phyloP scores from a whole-genome alignment of 2,888 invertebrate species.

The Arenicola marina region DNA sequence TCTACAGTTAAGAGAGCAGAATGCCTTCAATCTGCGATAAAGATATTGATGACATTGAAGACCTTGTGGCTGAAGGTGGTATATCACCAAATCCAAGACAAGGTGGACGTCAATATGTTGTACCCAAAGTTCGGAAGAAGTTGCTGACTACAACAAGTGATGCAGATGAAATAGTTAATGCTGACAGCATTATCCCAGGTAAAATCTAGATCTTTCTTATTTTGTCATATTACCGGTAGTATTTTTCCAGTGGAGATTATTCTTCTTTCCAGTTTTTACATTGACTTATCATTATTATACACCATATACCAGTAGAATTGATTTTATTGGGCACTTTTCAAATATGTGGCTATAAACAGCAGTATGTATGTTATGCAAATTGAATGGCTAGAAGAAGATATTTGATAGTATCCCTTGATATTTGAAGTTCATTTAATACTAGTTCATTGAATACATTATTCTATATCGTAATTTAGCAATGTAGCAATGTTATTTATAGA shows the following conservation, averaged over 20 bases:
- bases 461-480: too few relatives aligned
- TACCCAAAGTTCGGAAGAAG: conserved; percentile 20
- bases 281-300: too few relatives aligned
- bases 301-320: too few relatives aligned
- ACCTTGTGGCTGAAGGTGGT: conserved; percentile 8
- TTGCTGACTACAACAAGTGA: neutral
- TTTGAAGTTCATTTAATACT: neutral
- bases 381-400: neutral
- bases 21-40: neutral
- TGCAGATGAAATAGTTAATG: conserved; percentile 8
- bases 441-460: neutral
- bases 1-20: too few relatives aligned
- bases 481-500: too few relatives aligned
- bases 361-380: neutral
- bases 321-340: too few relatives aligned
- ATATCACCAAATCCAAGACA: neutral
- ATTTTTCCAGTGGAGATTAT: neutral
- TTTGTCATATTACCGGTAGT: neutral
- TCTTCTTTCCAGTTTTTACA: neutral
- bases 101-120: conserved; percentile 13
- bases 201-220: neutral
- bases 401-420: neutral
- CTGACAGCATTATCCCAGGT: conserved; percentile 35
- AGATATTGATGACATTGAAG: conserved; percentile 25
- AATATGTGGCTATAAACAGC: too few relatives aligned